phyloP scores from a whole-genome alignment of 2,797 vertebrate species.

The Eleutherodactylus coqui region DNA sequence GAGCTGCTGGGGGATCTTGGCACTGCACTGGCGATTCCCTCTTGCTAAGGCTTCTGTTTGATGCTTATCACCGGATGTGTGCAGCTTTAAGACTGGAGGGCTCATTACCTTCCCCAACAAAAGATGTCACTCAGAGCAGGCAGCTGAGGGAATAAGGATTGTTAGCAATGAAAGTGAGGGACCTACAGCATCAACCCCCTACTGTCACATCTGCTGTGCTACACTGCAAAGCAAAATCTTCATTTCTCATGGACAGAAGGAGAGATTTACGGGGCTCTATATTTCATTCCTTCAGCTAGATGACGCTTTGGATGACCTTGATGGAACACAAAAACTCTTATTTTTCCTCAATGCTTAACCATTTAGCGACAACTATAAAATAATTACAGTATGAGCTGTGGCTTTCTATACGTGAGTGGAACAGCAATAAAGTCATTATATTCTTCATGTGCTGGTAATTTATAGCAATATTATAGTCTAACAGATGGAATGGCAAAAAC shows the following conservation, averaged over 20 bases:
- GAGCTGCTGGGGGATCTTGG: constrained; percentile 5
- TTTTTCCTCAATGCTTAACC: constrained; percentile 15
- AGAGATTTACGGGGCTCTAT: constrained; percentile 20
- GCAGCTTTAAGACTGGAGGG: constrained; percentile 47
- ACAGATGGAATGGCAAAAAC: constrained; percentile 25
- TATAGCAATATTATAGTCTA: constrained; percentile 22
- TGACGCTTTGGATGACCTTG: constrained; percentile 35
- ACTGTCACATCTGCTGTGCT: constrained; percentile 38
- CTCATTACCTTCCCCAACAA: constrained; percentile 55
- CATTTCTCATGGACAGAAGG: constrained; percentile 33
- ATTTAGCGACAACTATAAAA: constrained; percentile 27
- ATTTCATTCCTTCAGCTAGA: constrained; percentile 38
- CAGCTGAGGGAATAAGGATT: constrained; percentile 44
- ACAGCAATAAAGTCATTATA: constrained; percentile 4
- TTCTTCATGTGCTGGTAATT: not conserved
- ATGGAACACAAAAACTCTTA: constrained; percentile 24
- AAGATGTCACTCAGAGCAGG: constrained; percentile 34
- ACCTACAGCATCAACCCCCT: constrained; percentile 37
- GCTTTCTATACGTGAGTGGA: constrained; percentile 11
- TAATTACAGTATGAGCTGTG: constrained; percentile 26
- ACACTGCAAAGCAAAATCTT: constrained; percentile 12
- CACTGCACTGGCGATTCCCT: not conserved
- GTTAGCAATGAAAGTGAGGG: constrained; percentile 35
- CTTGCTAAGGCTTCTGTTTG: constrained; percentile 43
- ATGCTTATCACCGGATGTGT: constrained; percentile 41